Conservation (phyloP, 1,140 invertebrate genomes). For the Agrypnia vestita region DNA sequence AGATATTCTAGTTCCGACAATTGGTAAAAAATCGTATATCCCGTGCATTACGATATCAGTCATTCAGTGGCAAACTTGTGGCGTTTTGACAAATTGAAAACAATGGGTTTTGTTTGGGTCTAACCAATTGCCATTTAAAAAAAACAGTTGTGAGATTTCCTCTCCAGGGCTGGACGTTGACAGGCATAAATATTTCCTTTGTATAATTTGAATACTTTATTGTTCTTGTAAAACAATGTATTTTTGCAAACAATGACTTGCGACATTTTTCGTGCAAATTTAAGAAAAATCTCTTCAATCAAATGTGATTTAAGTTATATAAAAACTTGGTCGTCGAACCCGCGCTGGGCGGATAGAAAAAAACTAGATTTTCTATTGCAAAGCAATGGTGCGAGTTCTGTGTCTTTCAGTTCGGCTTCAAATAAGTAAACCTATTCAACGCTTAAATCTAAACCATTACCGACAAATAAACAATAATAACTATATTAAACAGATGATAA, state of each 20-base stretch:
- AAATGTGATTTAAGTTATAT: no score
- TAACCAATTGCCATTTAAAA: neutral
- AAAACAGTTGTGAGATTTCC: neutral
- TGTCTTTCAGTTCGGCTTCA: no score
- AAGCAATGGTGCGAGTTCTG: no score
- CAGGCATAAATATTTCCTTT: conserved; percentile 7
- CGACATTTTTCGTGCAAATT: conserved; percentile 9
- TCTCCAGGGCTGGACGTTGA: neutral
- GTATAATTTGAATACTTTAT: conserved; percentile 13
- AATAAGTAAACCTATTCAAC: no score
- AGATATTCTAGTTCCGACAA: no score
- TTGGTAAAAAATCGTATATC: neutral
- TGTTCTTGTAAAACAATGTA: conserved; percentile 13
- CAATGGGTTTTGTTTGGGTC: neutral
- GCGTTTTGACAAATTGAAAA: conserved; percentile 10
- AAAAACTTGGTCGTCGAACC: no score
- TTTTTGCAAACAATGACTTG: conserved; percentile 5
- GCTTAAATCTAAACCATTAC: no score
- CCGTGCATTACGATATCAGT: neutral
- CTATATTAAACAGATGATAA: no score
- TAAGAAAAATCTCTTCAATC: no score
- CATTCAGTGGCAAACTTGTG: neutral
- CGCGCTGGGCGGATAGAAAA: no score
- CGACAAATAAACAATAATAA: no score
- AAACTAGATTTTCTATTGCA: no score